Conservation (phyloP, 1,140 invertebrate species). For the Halesus radiatus region DNA sequence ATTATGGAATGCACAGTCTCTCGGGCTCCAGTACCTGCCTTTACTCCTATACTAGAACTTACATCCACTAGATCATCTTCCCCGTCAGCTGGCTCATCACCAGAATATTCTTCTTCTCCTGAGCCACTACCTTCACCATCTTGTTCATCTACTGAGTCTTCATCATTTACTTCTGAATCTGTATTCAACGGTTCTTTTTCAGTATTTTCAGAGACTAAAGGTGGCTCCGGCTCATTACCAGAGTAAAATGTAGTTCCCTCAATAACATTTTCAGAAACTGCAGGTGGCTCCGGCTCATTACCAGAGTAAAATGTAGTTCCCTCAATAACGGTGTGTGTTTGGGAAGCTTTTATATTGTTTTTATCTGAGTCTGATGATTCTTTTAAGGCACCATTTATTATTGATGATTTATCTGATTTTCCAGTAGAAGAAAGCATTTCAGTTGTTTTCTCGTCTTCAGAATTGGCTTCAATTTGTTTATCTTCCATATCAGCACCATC, state of each 20-base stretch:
- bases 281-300: neutral
- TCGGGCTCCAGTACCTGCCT: no score
- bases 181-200: conserved; percentile 31
- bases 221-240: neutral
- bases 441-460: neutral
- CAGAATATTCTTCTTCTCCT: conserved; percentile 22
- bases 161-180: conserved; percentile 33
- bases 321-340: conserved; percentile 65
- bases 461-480: neutral
- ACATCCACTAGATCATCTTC: neutral
- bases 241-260: conserved; percentile 66
- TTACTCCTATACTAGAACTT: no score
- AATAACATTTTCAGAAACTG: conserved; percentile 62
- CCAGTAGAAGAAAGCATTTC: conserved; percentile 14
- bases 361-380: conserved; percentile 27
- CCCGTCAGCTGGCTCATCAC: conserved; percentile 2
- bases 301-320: conserved; percentile 65
- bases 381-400: neutral
- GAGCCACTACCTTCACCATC: conserved; percentile 32
- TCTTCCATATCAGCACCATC: neutral
- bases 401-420: neutral
- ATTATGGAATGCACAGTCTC: no score
- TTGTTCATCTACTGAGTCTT: conserved; percentile 23
- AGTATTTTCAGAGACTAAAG: conserved; percentile 56
- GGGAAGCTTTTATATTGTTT: conserved; percentile 63